Base-by-base conservation (phyloP, 2,113 vertebrate genomes). In the Dicerorhinus sumatrensis region DNA sequence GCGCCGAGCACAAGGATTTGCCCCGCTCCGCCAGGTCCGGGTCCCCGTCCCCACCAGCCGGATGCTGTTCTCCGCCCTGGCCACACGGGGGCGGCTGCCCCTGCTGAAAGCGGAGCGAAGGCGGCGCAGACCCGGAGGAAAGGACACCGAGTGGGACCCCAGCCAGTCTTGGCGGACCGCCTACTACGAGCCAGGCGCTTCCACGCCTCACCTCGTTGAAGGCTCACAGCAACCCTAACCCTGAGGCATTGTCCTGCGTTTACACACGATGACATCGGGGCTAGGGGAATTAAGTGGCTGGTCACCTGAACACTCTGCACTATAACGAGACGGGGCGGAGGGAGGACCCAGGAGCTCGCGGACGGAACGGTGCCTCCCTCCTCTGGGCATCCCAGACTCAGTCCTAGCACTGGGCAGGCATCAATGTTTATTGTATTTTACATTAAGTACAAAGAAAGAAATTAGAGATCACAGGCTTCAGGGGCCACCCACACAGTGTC, bases 1-100 rank as follows among this genome's bases (percentile, higher is more conserved):
- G 27, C 42, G 0, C 25, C 4, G 6, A 36, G n/a, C 33, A 18
- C 31, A 2, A 11, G 3, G n/a, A n/a, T 6, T 29, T 42, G 42
- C 42, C 29, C 51, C 4, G 13, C 51, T 54, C 14, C 51, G 51
- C 51, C 1, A 9, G 36, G 46, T 31, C 39, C 14, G 3, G 54
- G 48, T 60, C 25, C 6, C 33, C 0, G 18, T 36, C 6, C 33
- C 25, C 21, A 29, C 23, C 16, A 5, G 8, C 21, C 0, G 0
- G 10, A 3, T 56, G 96, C 75, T 27, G 58, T 92, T 93, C 51
- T 70, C 67, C 9, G 6, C 1, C 3, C 8, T 87, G 93, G 75
- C 96, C 98, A 95, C 91, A 27, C 83, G 97, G 39, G 72, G 93
- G 96, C 77, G 51, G 48, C 36, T 72, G n/a, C 36, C 72, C 56